Evolutionary conservation across 2,888 invertebrate species (phyloP), one percentile per base, ranked within the genome.

Genomic region (Rotaria macrura): DNA sequence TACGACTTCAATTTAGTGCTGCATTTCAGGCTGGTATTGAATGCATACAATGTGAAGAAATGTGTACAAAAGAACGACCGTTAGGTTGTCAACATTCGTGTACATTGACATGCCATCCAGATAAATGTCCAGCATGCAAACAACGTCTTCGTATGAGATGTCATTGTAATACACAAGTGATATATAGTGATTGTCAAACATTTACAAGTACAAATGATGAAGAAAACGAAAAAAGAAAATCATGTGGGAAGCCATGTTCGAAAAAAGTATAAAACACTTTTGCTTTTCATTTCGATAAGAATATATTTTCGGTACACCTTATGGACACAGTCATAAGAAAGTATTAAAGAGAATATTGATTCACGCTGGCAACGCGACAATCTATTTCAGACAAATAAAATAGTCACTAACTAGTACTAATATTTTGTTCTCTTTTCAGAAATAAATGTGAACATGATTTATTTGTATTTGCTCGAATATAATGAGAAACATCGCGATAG

Each of bases 241-340:
- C 93, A 86, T 97, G 96, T 90, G 94, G 94, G 65, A 95, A 95
- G 90, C 94, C 94, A 87, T 97, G 96, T 89, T 94, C 95, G 0
- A 95, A 94, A 91, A 94, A 93, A 91, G 94, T 94, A 90, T 91
- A 34, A 5, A 52, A 52, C 20, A 4, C 23, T 14, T 17, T 9
- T 49, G 2, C 23, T 14, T 17, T 9, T 49, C 12, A 17, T 49
- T 49, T 49, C 2, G 49, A 49, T 12, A 49, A 49, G 5, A 47
- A 47, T 47, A 4, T 47, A 47, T 47, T n/a, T n/a, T n/a, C n/a
- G n/a, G n/a, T n/a, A n/a, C n/a, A n/a, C n/a, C n/a, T n/a, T n/a
- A n/a, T n/a, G n/a, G n/a, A n/a, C n/a, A n/a, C n/a, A n/a, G n/a
- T n/a, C n/a, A n/a, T n/a, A n/a, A n/a, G n/a, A n/a, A n/a, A n/a